Base-by-base conservation (phyloP, 2,888 invertebrate species). In the Campoplex capitator region DNA sequence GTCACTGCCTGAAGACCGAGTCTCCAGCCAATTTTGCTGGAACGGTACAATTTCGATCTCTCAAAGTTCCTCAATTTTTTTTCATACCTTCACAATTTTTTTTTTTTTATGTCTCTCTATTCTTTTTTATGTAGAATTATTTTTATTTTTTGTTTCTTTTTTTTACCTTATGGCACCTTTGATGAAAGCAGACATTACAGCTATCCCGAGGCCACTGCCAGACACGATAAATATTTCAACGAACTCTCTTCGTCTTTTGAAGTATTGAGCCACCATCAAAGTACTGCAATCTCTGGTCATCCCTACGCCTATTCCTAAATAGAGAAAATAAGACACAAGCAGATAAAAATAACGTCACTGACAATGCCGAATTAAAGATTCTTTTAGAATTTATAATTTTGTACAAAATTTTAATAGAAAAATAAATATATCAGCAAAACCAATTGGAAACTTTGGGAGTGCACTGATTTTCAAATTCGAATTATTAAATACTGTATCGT, bases 241-340 rank as follows among this genome's bases (percentile, higher is more conserved):
- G 90, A 98, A 95, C 94, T 98, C 98, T 86, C 98, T 95, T 91
- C 97, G 95, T 89, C 97, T 95, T 93, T 98, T 98, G 96, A 98
- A 98, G 95, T 98, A 98, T 94, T 98, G 98, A 62, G 98, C 98
- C 87, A 98, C 97, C 97, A 98, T 98, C 91, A 98, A 95, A 65
- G 97, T 97, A 35, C 98, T 97, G 92, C 98, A 98, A 94, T 98
- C 98, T 88, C 98, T 95, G 8, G 98, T 98, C 94, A 98, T 96
- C 58, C 98, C 98, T 83, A 98, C 97, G 82, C 98, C 98, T 79
- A 98, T 96, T 56, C 98, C 97, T 93, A 79, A 56, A 89, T 82
- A 58, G 76, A 58, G 76, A 71, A 65, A 67, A 23, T 51, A 11
- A 28, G 71, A 48, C 18, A 11, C 18, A 76, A 23, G 23, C 18